Base-by-base conservation (phyloP, 2,113 vertebrate genomes). In the Peucedramus taeniatus region DNA sequence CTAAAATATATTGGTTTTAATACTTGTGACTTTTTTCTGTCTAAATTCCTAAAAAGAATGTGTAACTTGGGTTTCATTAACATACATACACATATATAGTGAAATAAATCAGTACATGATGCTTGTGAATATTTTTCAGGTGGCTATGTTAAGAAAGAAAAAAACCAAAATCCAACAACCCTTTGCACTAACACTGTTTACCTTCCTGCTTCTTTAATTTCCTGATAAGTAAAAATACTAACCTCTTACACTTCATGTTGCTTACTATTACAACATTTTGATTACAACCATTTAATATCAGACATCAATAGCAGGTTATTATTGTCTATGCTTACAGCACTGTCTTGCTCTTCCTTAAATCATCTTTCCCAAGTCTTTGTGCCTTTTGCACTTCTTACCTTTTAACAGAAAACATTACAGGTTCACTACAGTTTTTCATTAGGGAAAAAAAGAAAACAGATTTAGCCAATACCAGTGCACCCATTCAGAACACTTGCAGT, bases 131-230 rank as follows among this genome's bases (percentile, higher is more conserved):
- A 78, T 86, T 84, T 93, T 93, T 95, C 92, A 94, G 93, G 96
- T 97, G 97, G 87, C 97, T 97, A 97, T 68, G 56, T 97, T 97
- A 97, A 77, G 87, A 77, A 92, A 93, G 37, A 68, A 77, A 60
- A 90, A 54, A 40, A 4, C 4, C 68, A 65, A 64, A 86, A 76
- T 10, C 69, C 80, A 91, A 87, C 63, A 93, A 66, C 24, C 21
- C 72, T 72, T 96, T 96, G 95, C 77, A 96, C 97, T 98, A 98
- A 97, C 94, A 97, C 97, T 97, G 97, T 91, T 97, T 94, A 85
- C 64, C 50, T 75, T 79, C 63, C 84, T 56, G 77, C 96, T 88
- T 49, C 76, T 95, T 96, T 95, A 96, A 88, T 84, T 93, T 95
- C 93, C 76, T 88, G 97, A 95, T 94, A 97, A 49, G 21, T 96